Conservation (phyloP, 2,797 vertebrate species). For the Acridotheres tristis region DNA sequence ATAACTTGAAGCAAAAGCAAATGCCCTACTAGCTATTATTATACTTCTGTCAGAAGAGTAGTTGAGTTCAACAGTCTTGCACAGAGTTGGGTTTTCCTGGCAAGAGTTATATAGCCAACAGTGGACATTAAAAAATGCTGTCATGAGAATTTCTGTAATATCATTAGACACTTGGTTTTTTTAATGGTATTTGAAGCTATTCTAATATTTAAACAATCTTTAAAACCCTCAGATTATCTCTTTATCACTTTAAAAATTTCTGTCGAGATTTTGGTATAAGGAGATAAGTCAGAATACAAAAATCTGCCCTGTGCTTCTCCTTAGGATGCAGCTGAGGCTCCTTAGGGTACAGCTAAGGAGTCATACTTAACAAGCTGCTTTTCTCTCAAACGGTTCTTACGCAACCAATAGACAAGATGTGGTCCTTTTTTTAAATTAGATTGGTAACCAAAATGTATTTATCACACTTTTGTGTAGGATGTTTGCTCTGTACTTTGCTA, state of each 20-base stretch:
- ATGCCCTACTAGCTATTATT: constrained; percentile 31
- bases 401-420: neutral
- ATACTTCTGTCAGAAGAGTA: constrained; percentile 6
- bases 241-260: neutral
- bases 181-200: neutral
- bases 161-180: neutral
- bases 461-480: neutral
- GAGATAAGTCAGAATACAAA: neutral
- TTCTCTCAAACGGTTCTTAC: neutral
- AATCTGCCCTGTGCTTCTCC: neutral
- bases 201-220: neutral
- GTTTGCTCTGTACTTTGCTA: neutral
- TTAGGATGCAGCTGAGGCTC: neutral
- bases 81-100: neutral
- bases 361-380: neutral
- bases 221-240: neutral
- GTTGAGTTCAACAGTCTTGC: constrained; percentile 15
- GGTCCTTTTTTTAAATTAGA: neutral
- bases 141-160: neutral
- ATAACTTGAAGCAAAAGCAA: constrained; percentile 54
- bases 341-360: neutral
- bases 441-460: neutral
- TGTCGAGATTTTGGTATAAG: neutral
- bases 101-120: neutral
- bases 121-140: constrained; percentile 21